These are phyloP conservation scores for Spongia lamella DNA, from an alignment of 37 sponge, comb jelly and placozoan species.

Conservation along the genomic window DNA sequence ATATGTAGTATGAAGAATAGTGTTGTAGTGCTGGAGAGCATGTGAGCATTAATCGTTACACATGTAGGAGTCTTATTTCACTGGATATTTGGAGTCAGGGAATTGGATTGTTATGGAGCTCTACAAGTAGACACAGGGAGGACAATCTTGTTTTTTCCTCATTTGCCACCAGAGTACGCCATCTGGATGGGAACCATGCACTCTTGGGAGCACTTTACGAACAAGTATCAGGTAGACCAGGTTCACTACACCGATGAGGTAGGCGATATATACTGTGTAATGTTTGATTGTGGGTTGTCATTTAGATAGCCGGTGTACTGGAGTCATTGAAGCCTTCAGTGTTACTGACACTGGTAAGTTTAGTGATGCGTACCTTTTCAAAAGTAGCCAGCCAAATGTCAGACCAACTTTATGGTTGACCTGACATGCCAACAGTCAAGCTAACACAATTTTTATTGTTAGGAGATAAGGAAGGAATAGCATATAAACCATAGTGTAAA, in stretches of 20 bases:
- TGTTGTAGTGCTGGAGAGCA: too few relatives aligned
- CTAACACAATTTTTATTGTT: too few relatives aligned
- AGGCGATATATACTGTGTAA: neutral
- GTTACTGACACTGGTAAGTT: conserved; percentile 74
- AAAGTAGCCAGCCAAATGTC: neutral
- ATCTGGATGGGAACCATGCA: conserved; percentile 97
- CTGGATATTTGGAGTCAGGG: conserved; percentile 97
- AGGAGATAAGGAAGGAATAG: too few relatives aligned
- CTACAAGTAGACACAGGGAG: conserved; percentile 84
- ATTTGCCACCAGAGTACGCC: conserved; percentile 88
- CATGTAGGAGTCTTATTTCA: conserved; percentile 96
- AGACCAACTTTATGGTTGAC: too few relatives aligned
- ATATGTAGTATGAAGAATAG: too few relatives aligned
- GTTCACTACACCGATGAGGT: conserved; percentile 89
- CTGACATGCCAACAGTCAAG: neutral
- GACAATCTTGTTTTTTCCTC: conserved; percentile 82
- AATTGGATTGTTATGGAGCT: conserved; percentile 91
- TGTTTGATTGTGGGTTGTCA: neutral
- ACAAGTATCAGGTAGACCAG: conserved; percentile 79
- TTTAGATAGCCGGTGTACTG: conserved; percentile 56
- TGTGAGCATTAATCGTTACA: too few relatives aligned
- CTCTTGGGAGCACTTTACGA: conserved; percentile 84
- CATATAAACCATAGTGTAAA: too few relatives aligned
- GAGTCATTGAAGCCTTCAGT: conserved; percentile 58
- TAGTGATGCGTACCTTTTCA: neutral